Base-by-base conservation (phyloP, 2,797 vertebrate genomes). In the Hippocampus kuda region DNA sequence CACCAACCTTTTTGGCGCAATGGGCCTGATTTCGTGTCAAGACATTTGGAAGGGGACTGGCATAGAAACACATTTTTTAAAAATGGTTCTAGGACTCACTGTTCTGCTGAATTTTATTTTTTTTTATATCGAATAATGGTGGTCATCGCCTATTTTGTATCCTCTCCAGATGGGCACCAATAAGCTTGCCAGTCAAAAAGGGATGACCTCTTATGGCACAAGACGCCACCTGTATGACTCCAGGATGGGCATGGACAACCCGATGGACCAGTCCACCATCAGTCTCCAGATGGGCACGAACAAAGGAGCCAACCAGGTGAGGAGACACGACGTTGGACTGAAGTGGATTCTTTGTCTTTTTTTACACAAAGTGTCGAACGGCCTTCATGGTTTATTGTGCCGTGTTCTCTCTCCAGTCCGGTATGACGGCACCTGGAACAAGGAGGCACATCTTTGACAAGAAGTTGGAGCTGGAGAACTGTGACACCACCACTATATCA, bases 271-370 rank as follows among this genome's bases (percentile, higher is more conserved):
- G 71, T 92, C 94, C 1, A 97, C 95, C 18, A 98, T 98, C 85
- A 96, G 95, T 82, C 89, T 97, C 64, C 95, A 98, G 86, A 98
- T 98, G 96, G 96, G 96, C 75, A 98, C 95, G 82, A 98, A 98
- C 88, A 98, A 98, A 77, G 94, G 94, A 8, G 95, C 95, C 79
- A 96, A 91, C 81, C 95, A 98, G 93, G 96, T 97, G 75, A 76
- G 86, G 42, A 38, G 5, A 11, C 24, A 1, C 63, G 30, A 16
- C 15, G 41, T 46, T 44, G 5, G 18, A 49, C 15, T 7, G 5
- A 49, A 38, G 6, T 1, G 7, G 3, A 7, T 38, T 38, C 5
- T 6, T 34, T 34, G 0, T 34, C 30, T 34, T 34, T 34, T 34
- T 34, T 34, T 34, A 6, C 34, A 38, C 34, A 38, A 38, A 38